Base-by-base conservation (phyloP, 1,140 invertebrate species). In the Stenopsyche tienmushanensis region DNA sequence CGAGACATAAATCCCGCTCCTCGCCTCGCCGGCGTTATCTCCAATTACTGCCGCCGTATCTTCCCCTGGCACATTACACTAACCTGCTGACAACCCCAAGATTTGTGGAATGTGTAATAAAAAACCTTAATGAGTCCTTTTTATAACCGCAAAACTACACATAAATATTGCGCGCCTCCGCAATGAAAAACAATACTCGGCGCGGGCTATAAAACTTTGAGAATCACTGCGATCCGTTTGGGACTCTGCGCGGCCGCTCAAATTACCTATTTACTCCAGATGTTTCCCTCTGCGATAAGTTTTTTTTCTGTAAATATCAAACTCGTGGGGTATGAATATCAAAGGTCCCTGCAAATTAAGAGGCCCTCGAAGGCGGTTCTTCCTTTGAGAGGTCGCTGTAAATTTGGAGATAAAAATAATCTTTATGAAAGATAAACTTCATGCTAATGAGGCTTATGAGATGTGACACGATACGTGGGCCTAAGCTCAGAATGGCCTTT, bases 371-470 rank as follows among this genome's bases (percentile, higher is more conserved):
- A n/a, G n/a, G n/a, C n/a, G n/a, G n/a, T n/a, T n/a, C n/a, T n/a
- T n/a, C n/a, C n/a, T n/a, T n/a, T n/a, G n/a, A n/a, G n/a, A n/a
- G n/a, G n/a, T 10, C 2, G n/a, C 52, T 54, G 42, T 26, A 29
- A 47, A 60, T 49, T 62, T 23, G 34, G 29, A 26, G 45, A 52
- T 49, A 65, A 65, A 55, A 58, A 65, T 65, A 65, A 65, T 65
- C 63, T 53, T 24, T 34, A 25, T 39, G 29, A 65, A 58, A 58
- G 53, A 65, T 65, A 65, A 57, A 49, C 26, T 54, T 49, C 39
- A 65, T 55, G 53, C 52, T 65, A 65, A 65, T 65, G 63, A 58
- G 63, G 25, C 63, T 57, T 55, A 21, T 44, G 62, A 64, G 42
- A 64, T 64, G n/a, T 64, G 62, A 64, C 62, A 64, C 39, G 62